A percentile compares a stretch with the other conserved stretches of the same genome.
Conservation (phyloP, 2,113 vertebrate species). For the Xenotilapia caudafasciata region DNA sequence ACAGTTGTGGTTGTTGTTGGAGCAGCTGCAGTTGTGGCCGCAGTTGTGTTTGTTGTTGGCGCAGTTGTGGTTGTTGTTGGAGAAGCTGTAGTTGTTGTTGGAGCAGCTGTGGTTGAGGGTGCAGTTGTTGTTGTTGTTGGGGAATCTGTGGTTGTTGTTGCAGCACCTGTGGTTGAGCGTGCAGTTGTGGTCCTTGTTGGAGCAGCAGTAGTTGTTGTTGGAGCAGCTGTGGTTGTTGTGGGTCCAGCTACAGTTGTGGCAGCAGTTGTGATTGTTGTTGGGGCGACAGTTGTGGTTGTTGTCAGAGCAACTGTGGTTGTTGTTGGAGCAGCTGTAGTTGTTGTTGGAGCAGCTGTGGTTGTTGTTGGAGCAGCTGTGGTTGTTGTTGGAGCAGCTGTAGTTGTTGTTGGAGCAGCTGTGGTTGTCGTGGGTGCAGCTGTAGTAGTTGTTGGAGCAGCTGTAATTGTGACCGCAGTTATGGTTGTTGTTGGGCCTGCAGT, state of each 20-base stretch:
- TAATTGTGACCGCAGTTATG: accelerated
- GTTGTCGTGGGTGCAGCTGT: not conserved
- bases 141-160: too few species aligned
- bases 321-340: accelerated
- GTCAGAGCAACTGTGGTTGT: accelerated
- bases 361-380: accelerated
- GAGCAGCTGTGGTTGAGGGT: too few species aligned
- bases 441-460: not conserved
- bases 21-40: too few species aligned
- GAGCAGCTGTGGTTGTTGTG: accelerated
- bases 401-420: accelerated
- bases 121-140: too few species aligned
- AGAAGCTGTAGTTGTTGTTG: too few species aligned
- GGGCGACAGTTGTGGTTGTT: accelerated
- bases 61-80: too few species aligned
- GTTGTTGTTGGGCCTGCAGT: not conserved
- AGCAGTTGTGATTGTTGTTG: accelerated
- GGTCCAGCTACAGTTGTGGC: accelerated
- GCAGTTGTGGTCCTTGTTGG: too few species aligned
- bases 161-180: accelerated
- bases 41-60: too few species aligned
- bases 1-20: too few species aligned
- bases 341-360: accelerated
- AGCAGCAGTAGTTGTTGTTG: accelerated
- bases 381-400: accelerated